Conservation (phyloP, 2,113 vertebrate genomes). For the Sinosuthora webbiana region DNA sequence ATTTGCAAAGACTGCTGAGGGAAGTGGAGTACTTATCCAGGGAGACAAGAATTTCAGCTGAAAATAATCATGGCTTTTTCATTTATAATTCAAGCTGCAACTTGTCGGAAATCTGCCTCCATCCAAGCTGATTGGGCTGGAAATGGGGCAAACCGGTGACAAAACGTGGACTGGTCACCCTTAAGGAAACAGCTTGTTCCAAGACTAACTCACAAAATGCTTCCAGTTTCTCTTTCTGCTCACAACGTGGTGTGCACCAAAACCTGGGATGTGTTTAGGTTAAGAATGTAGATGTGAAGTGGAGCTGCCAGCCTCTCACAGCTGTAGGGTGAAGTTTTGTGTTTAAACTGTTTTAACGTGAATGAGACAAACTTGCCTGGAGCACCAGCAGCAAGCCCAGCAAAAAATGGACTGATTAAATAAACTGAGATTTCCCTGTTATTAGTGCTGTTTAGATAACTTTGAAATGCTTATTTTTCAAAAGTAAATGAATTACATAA, state of each 20-base stretch:
- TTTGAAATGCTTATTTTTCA: slow-evolving; percentile 34
- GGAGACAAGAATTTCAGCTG: slow-evolving; percentile 19
- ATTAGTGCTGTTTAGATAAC: slow-evolving; percentile 34
- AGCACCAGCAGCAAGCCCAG: not conserved
- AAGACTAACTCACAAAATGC: not conserved
- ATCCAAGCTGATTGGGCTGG: not conserved
- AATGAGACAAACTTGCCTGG: not conserved
- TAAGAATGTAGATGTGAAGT: accelerated
- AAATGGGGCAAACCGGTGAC: not conserved
- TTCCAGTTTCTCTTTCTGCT: not conserved
- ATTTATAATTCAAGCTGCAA: not conserved
- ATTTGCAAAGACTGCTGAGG: not conserved
- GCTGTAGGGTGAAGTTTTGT: not conserved
- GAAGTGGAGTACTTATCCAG: not conserved
- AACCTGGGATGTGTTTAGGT: not conserved
- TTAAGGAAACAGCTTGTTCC: not conserved
- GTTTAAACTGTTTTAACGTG: not conserved
- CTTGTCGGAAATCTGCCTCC: not conserved
- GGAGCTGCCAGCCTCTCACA: not conserved
- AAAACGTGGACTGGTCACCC: not conserved
- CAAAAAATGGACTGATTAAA: not conserved
- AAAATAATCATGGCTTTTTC: not conserved
- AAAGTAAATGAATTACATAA: slow-evolving; percentile 21
- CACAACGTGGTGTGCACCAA: accelerated
- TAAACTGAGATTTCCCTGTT: slow-evolving; percentile 30